phyloP scores from a whole-genome alignment of 2,113 vertebrate species.

The Tachysurus fulvidraco region DNA sequence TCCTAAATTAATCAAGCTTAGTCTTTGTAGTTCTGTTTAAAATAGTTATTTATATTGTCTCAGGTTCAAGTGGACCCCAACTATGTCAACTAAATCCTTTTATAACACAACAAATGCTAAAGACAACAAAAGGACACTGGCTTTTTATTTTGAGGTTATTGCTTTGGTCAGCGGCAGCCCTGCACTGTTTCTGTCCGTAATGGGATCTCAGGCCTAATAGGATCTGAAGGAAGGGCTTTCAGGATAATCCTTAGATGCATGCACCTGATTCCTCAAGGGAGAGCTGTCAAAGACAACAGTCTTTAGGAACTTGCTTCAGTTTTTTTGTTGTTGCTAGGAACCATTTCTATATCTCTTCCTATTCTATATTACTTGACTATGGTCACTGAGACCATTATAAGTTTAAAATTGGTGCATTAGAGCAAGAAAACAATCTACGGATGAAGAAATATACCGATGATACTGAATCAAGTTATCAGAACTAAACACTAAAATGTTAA shows the following conservation, averaged over 20 bases:
- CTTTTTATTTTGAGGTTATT: not conserved
- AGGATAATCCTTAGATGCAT: constrained; percentile 34
- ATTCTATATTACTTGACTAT: not conserved
- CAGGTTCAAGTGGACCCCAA: not conserved
- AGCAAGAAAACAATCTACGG: not conserved
- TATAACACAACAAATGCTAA: too few relatives aligned
- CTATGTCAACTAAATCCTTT: not conserved
- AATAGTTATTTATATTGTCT: not conserved
- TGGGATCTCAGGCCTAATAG: constrained; percentile 35
- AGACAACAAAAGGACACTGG: not conserved
- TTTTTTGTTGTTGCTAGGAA: not conserved
- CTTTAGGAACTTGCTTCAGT: not conserved
- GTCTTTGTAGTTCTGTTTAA: not conserved
- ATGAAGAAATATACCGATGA: not conserved
- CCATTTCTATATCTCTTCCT: not conserved
- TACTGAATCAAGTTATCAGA: not conserved
- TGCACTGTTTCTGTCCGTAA: constrained; percentile 4
- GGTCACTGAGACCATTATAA: not conserved
- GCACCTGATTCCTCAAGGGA: not conserved
- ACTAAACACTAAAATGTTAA: not conserved
- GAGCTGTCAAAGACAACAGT: not conserved
- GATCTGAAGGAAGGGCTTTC: constrained; percentile 33
- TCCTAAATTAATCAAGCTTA: too few relatives aligned
- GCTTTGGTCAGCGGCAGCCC: not conserved
- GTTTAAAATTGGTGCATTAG: not conserved